phyloP scores from a whole-genome alignment of 1,140 invertebrate genomes.

The Coelopa frigida region DNA sequence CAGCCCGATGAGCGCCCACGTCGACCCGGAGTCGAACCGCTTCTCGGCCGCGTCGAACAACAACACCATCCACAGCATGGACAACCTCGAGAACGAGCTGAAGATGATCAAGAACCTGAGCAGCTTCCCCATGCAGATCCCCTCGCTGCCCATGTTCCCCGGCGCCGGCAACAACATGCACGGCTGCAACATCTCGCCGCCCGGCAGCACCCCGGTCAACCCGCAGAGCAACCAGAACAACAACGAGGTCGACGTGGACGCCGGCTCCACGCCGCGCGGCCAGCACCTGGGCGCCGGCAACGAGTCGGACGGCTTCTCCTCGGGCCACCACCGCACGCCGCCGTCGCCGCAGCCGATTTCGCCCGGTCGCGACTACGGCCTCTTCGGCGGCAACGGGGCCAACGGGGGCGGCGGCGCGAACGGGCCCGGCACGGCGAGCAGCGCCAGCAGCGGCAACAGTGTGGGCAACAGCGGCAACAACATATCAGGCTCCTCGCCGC shows the following conservation, averaged over 20 bases:
- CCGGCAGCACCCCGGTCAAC: conserved; percentile 37
- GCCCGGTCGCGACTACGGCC: conserved; percentile 39
- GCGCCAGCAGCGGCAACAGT: conserved; percentile 25
- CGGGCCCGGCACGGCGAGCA: conserved; percentile 24
- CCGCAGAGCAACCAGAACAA: conserved; percentile 41
- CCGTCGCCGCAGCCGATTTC: conserved; percentile 41
- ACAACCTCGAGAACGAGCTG: conserved; percentile 41
- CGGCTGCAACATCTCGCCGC: conserved; percentile 40
- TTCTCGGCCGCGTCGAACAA: conserved; percentile 19
- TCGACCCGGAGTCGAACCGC: conserved; percentile 28
- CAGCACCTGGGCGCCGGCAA: conserved; percentile 25
- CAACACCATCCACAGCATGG: conserved; percentile 26
- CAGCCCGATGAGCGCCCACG: conserved; percentile 40
- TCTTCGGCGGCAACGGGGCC: conserved; percentile 24
- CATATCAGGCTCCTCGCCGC: conserved; percentile 38
- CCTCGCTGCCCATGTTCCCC: conserved; percentile 40
- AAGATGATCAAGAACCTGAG: conserved; percentile 44
- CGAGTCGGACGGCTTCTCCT: conserved; percentile 38
- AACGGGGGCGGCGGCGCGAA: conserved; percentile 28
- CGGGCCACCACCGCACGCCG: conserved; percentile 38
- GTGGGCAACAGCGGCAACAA: conserved; percentile 25
- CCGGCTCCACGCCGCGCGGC: conserved; percentile 33
- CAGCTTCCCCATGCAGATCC: conserved; percentile 44
- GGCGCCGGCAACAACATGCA: conserved; percentile 18
- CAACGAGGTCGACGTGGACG: conserved; percentile 43